Base-by-base conservation (phyloP, 2,888 invertebrate species). In the Ennomos fuscantarius region DNA sequence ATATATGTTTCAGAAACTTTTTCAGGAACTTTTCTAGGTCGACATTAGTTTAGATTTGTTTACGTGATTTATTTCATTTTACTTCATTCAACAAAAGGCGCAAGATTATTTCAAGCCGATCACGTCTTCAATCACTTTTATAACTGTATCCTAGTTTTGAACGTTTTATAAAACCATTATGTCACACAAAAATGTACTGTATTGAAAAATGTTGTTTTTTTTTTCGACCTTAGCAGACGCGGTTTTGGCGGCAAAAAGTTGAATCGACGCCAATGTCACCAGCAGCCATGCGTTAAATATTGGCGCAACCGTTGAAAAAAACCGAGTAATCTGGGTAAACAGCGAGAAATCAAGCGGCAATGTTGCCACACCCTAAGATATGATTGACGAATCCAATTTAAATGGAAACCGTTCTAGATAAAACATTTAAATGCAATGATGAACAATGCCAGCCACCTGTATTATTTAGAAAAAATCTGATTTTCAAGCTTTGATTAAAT, bases 291-390 rank as follows among this genome's bases (percentile, higher is more conserved):
- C 91, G 90, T 88, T 81, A 87, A 84, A 76, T 75, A 81, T 84
- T 91, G 86, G 76, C 83, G 85, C 87, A 91, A 89, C 84, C 78
- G 72, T 70, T 63, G 71, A 79, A 87, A 90, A 87, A 89, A 91
- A 84, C 78, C 87, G 81, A 84, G 79, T 87, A 89, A 91, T 90
- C 84, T 88, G 68, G 82, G 84, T 89, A 91, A 91, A 89, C 82
- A 87, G 85, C 90, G 88, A 83, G 88, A 91, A 91, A 91, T 89
- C 92, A 82, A 77, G 65, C 76, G 66, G 71, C 76, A 79, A 81
- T 77, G 73, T 89, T 89, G 82, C 88, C 78, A 86, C 82, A 88
- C 75, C 68, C 47, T 24, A 58, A 73, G 57, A 60, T 60, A 53
- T 63, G 55, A 47, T 62, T 58, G 62, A 53, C 60, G 58, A 64